These are phyloP conservation scores for Catharus bicknelli DNA, from an alignment of 2,113 vertebrate genomes.

Conservation along the genomic window DNA sequence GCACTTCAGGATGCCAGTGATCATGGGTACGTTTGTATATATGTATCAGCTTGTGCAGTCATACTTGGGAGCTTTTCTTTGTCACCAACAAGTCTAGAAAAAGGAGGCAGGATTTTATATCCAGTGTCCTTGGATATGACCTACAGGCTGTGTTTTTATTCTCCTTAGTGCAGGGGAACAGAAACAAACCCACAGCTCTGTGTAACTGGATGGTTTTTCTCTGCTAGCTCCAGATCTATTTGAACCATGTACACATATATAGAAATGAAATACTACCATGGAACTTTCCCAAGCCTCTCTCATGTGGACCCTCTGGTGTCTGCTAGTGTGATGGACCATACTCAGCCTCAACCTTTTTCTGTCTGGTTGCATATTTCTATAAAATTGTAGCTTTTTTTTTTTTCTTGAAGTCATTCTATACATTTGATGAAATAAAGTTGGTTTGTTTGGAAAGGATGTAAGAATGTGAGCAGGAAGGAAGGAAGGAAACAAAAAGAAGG, in stretches of 20 bases:
- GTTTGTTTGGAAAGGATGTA: neutral
- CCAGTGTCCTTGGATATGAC: neutral
- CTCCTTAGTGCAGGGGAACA: neutral
- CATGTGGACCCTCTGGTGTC: neutral
- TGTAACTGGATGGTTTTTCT: neutral
- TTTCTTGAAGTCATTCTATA: neutral
- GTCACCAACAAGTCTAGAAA: neutral
- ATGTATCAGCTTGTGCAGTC: neutral
- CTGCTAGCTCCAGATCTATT: neutral
- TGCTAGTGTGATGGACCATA: neutral
- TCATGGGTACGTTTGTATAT: accelerated
- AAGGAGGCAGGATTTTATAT: neutral
- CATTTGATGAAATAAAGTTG: neutral
- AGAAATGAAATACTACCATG: neutral
- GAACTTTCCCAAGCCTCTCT: neutral
- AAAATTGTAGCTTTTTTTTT: neutral
- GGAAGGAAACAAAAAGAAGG: neutral
- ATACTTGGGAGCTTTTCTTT: neutral
- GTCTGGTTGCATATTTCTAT: neutral
- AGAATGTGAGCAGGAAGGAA: neutral
- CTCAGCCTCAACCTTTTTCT: neutral
- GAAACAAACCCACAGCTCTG: neutral
- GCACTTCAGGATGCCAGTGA: neutral
- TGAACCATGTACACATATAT: neutral
- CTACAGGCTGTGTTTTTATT: neutral